Evolutionary conservation across 2,797 vertebrate genomes (phyloP), one percentile per base, ranked within the genome.

Genomic region (Australoheros facetus): DNA sequence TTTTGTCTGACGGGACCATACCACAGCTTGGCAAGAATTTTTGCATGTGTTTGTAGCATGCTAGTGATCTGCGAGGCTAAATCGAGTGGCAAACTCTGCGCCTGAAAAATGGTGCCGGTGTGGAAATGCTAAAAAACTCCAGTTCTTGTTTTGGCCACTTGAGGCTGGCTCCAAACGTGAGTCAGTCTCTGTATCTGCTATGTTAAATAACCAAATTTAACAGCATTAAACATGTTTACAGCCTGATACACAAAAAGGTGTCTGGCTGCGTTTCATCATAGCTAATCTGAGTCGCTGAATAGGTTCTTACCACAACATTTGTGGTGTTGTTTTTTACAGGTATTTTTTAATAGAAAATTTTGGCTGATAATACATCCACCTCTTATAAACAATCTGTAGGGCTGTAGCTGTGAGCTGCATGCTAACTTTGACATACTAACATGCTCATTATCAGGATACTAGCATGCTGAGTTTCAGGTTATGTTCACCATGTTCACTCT

Each of bases 211-310:
- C 1, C 26, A 69, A n/a, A 51, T 51, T 13, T 69, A 51, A 69
- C 45, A 1, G 26, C 0, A 1, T 51, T 51, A n/a, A 69, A 51
- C 2, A 51, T 2, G 10, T 51, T 66, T 1, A 48, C 23, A 19
- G 16, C 14, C 0, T 48, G 5, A 48, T 48, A 45, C 2, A 45
- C 7, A 64, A 17, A 62, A 1, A 1, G 16, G 5, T 16, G 13
- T 0, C 1, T 26, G 37, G 7, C 3, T 45, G 3, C 37, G 8
- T 21, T 45, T 45, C 4, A 64, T 17, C 39, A 11, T 8, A 2
- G 39, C 23, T 0, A 66, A 0, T 64, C 3, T 45, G 21, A 64
- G 7, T 26, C 0, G 37, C 60, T 2, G 1, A 48, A 48, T 19
- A 28, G 3, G 0, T 48, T 23, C 62, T 45, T 13, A 3, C 16